These are phyloP conservation scores for Bradypus variegatus DNA, from an alignment of 2,797 vertebrate genomes.

Conservation along the genomic window DNA sequence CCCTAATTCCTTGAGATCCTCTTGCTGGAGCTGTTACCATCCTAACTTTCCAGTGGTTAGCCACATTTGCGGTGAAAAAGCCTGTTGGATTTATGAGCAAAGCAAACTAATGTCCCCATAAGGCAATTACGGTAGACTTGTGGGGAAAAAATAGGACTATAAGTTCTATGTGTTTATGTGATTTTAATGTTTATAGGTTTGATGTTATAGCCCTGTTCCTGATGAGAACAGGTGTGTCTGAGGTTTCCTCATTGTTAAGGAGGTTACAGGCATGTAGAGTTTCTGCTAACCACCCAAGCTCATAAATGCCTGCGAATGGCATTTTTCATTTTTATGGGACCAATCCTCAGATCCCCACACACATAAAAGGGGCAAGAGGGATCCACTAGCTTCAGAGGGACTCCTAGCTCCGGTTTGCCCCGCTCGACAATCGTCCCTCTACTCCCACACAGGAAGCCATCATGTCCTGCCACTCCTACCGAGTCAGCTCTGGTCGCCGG, in stretches of 20 bases:
- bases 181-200: slow-evolving; percentile 66
- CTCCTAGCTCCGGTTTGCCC: slow-evolving; percentile 12
- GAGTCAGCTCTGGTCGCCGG: slow-evolving; percentile 40
- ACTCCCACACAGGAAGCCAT: neutral
- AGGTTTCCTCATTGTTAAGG: slow-evolving; percentile 54
- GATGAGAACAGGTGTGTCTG: slow-evolving; percentile 60
- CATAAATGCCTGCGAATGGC: slow-evolving; percentile 65
- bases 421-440: neutral
- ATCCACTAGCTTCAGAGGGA: slow-evolving; percentile 50
- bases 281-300: slow-evolving; percentile 68
- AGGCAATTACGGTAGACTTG: slow-evolving; percentile 58
- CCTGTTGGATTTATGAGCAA: slow-evolving; percentile 41
- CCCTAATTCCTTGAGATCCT: neutral
- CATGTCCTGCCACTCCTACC: slow-evolving; percentile 63
- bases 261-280: slow-evolving; percentile 56
- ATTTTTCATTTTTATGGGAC: slow-evolving; percentile 47
- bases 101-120: slow-evolving; percentile 56
- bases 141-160: slow-evolving; percentile 32
- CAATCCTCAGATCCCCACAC: slow-evolving; percentile 45
- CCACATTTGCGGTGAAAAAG: slow-evolving; percentile 34
- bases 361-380: slow-evolving; percentile 49
- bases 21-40: neutral
- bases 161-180: slow-evolving; percentile 57
- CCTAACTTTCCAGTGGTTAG: slow-evolving; percentile 61
- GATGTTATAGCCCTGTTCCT: slow-evolving; percentile 31